These are phyloP conservation scores for Drosophila demipolita DNA, from an alignment of 2,888 invertebrate species.

Conservation along the genomic window DNA sequence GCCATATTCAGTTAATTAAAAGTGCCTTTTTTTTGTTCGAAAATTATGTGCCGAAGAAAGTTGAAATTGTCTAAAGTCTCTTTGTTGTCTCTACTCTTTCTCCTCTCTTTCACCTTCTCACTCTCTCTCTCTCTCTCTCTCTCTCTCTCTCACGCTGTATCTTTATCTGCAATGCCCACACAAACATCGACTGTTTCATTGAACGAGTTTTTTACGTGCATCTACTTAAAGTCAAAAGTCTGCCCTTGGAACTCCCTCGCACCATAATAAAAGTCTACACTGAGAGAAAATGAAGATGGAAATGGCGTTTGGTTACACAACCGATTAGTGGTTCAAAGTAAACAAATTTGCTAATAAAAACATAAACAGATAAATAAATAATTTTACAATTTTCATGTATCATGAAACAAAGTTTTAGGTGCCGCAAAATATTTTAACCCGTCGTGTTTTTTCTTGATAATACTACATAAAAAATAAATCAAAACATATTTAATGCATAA, in stretches of 20 bases:
- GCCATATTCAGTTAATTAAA: conserved; percentile 75
- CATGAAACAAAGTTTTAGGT: not conserved
- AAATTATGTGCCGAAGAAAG: conserved; percentile 60
- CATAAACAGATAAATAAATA: not conserved
- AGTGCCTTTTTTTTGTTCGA: conserved; percentile 46
- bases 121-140: not conserved
- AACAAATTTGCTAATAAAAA: not conserved
- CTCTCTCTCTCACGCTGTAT: not conserved
- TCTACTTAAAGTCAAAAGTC: conserved; percentile 23
- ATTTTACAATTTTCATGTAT: not conserved
- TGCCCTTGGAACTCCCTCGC: conserved; percentile 56
- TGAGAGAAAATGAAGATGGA: conserved; percentile 27
- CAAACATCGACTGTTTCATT: conserved; percentile 17
- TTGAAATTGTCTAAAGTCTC: conserved; percentile 47
- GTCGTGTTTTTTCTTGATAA: not conserved
- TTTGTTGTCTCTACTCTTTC: not conserved
- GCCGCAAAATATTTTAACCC: not conserved
- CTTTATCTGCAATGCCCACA: not conserved
- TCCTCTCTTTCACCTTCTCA: not conserved
- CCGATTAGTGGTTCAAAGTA: too few relatives aligned
- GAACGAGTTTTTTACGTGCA: conserved; percentile 29
- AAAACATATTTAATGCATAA: not conserved
- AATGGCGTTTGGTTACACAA: too few relatives aligned
- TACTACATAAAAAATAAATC: not conserved
- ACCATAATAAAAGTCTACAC: conserved; percentile 23